Conservation (phyloP, 2,113 vertebrate genomes). For the Kryptolebias marmoratus region DNA sequence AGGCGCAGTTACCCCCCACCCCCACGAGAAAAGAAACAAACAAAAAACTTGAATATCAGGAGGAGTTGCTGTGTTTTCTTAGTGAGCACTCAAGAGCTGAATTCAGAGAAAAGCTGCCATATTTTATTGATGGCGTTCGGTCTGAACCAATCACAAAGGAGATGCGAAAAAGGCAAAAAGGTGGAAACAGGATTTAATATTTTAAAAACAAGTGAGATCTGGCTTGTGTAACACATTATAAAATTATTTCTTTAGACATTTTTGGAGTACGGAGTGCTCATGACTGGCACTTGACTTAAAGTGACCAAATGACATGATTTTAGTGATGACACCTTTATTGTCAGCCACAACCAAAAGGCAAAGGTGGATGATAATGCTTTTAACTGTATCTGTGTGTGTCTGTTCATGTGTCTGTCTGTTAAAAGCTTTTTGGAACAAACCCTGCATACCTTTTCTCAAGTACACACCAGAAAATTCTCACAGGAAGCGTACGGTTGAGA, state of each 20-base stretch:
- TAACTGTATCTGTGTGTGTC: too few species aligned
- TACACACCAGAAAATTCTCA: background rate
- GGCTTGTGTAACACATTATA: slow-evolving; percentile 9
- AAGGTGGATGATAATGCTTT: too few species aligned
- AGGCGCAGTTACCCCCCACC: background rate
- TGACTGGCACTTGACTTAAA: background rate
- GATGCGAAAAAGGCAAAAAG: slow-evolving; percentile 6
- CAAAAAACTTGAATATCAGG: slow-evolving; percentile 5
- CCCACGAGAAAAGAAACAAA: background rate
- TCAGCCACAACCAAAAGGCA: too few species aligned
- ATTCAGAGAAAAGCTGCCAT: slow-evolving; percentile 46
- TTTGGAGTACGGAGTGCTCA: background rate
- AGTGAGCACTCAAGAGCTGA: slow-evolving; percentile 26
- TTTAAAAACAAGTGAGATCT: slow-evolving; percentile 18
- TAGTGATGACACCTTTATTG: too few species aligned
- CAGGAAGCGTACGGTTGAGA: background rate
- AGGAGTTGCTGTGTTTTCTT: slow-evolving; percentile 14
- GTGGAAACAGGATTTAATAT: slow-evolving; percentile 9
- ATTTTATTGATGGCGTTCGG: slow-evolving; percentile 54
- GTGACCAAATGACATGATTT: too few species aligned
- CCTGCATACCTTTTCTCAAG: background rate
- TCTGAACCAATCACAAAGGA: slow-evolving; percentile 32
- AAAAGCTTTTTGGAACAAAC: too few species aligned
- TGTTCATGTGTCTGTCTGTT: too few species aligned
- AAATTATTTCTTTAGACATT: background rate